Evolutionary conservation across 2,113 vertebrate species (phyloP).

Genomic region (Pungitius pungitius): DNA sequence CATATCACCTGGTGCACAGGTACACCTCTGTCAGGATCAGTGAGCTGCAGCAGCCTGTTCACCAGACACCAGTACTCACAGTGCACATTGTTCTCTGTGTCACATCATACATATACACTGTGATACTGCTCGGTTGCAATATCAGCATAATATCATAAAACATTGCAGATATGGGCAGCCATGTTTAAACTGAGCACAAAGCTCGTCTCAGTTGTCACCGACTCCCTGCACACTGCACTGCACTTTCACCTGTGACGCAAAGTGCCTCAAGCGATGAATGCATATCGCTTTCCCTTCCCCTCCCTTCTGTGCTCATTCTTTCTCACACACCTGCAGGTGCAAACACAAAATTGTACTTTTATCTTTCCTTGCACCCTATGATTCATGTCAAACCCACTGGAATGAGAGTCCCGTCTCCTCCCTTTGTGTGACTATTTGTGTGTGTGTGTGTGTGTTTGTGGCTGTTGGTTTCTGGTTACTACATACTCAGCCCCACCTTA

Average conservation of each 20-base stretch:
- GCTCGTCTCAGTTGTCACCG: constrained; percentile 3
- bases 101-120: not conserved
- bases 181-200: constrained; percentile 26
- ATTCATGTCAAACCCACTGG: not conserved
- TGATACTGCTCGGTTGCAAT: not conserved
- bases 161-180: not conserved
- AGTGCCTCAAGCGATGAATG: constrained; percentile 20
- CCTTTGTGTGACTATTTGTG: not conserved
- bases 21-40: constrained; percentile 47
- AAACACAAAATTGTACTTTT: constrained; percentile 8
- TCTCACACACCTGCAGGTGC: constrained; percentile 31
- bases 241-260: constrained; percentile 37
- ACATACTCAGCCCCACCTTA: constrained; percentile 33
- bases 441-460: constrained; percentile 4
- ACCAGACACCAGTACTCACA: not conserved
- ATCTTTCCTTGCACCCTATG: not conserved
- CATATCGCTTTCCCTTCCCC: not conserved
- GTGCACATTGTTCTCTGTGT: not conserved
- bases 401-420: constrained; percentile 4
- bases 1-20: constrained; percentile 68
- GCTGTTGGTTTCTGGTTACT: constrained; percentile 21
- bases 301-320: not conserved
- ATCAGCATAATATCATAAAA: not conserved
- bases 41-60: not conserved
- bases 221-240: constrained; percentile 18